Evolutionary conservation across 1,140 invertebrate genomes (phyloP).

Genomic region (Bombus huntii): DNA sequence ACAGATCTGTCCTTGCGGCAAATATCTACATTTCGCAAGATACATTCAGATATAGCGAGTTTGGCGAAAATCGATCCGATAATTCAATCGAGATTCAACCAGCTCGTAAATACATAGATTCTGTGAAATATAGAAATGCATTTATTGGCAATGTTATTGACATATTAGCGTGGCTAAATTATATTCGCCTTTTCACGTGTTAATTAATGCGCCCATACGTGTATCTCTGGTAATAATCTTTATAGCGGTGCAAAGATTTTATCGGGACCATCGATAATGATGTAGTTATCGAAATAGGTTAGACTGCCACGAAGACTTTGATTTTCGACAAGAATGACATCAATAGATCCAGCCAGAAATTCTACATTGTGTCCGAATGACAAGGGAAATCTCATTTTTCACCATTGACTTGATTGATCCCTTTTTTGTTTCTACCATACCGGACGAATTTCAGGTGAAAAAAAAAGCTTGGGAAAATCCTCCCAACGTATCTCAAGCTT

Average conservation of each 20-base stretch:
- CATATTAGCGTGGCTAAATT: neutral
- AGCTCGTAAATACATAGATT: neutral
- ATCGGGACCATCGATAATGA: slow-evolving; percentile 1
- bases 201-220: slow-evolving; percentile 3
- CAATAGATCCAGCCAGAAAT: slow-evolving; percentile 2
- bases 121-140: neutral
- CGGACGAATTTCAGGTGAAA: neutral
- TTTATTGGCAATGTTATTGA: neutral
- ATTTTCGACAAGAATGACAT: slow-evolving; percentile 23
- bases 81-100: slow-evolving; percentile 26
- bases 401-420: slow-evolving; percentile 21
- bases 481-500: neutral
- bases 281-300: slow-evolving; percentile 27
- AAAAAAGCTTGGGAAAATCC: neutral
- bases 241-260: slow-evolving; percentile 8
- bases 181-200: neutral
- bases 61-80: slow-evolving; percentile 36
- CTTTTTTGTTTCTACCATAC: neutral
- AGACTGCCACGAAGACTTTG: slow-evolving; percentile 16
- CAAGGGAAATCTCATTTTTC: slow-evolving; percentile 40
- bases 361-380: slow-evolving; percentile 18
- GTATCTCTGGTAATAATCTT: slow-evolving; percentile 9
- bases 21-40: neutral
- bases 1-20: neutral
- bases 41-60: no score